Evolutionary conservation across 2,888 invertebrate genomes (phyloP).

Genomic region (Conus canariensis): DNA sequence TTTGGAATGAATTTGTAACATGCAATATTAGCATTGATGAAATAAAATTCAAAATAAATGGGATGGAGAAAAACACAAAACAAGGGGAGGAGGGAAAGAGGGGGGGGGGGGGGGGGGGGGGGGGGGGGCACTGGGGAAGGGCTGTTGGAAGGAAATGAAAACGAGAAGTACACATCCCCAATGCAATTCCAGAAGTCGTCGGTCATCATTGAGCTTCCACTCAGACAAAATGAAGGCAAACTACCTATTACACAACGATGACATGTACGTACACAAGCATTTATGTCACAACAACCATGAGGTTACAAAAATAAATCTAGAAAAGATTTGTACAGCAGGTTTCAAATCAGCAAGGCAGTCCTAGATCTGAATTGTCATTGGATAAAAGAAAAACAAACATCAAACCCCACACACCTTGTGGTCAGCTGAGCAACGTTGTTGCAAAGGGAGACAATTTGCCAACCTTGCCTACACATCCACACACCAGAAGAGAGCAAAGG

Average conservation of each 20-base stretch:
- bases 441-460: not conserved
- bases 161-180: no score
- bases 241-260: not conserved
- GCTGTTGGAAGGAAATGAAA: no score
- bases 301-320: slow-evolving; percentile 25
- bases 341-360: not conserved
- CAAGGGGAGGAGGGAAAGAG: no score
- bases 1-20: not conserved
- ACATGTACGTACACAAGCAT: not conserved
- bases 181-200: no score
- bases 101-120: no score
- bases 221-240: not conserved
- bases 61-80: no score
- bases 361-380: not conserved
- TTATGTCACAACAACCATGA: not conserved
- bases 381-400: no score
- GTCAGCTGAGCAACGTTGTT: not conserved
- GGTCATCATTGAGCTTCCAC: not conserved
- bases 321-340: slow-evolving; percentile 31
- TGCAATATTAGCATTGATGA: not conserved
- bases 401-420: no score
- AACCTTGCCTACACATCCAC: not conserved
- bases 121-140: no score
- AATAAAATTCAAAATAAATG: no score
- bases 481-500: not conserved